Evolutionary conservation across 1,140 invertebrate species (phyloP).

Genomic region (Lepidurus apus): DNA sequence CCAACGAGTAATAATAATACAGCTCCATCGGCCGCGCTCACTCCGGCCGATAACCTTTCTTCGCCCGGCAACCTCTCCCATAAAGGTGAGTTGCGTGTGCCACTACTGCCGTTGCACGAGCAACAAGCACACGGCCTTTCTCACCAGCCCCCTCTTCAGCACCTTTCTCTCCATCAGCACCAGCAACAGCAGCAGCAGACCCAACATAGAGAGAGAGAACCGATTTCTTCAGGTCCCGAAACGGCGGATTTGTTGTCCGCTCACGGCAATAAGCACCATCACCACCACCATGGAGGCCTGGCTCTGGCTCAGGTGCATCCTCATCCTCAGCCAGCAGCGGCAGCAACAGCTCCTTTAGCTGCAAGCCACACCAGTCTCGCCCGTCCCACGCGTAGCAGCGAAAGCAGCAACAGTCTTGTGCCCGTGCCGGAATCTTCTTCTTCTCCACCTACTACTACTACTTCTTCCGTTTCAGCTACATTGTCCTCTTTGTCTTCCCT

Average conservation of each 20-base stretch:
- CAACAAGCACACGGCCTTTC: slow-evolving; percentile 27
- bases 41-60: background rate
- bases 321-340: slow-evolving; percentile 23
- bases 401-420: slow-evolving; percentile 25
- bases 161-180: background rate
- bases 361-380: slow-evolving; percentile 22
- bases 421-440: background rate
- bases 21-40: slow-evolving; percentile 29
- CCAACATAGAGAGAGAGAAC: slow-evolving; percentile 37
- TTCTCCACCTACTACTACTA: background rate
- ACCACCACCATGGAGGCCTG: background rate
- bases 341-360: slow-evolving; percentile 22
- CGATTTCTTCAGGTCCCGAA: slow-evolving; percentile 34
- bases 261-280: slow-evolving; percentile 7
- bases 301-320: slow-evolving; percentile 15
- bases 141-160: background rate
- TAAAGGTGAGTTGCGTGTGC: slow-evolving; percentile 24
- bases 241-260: slow-evolving; percentile 24
- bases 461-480: background rate
- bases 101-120: background rate
- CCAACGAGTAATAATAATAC: slow-evolving; percentile 30
- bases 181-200: slow-evolving; percentile 30
- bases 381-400: slow-evolving; percentile 19
- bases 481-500: background rate
- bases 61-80: slow-evolving; percentile 6